These are phyloP conservation scores for Cherax quadricarinatus DNA, from an alignment of 1,140 invertebrate species.

Conservation along the genomic window DNA sequence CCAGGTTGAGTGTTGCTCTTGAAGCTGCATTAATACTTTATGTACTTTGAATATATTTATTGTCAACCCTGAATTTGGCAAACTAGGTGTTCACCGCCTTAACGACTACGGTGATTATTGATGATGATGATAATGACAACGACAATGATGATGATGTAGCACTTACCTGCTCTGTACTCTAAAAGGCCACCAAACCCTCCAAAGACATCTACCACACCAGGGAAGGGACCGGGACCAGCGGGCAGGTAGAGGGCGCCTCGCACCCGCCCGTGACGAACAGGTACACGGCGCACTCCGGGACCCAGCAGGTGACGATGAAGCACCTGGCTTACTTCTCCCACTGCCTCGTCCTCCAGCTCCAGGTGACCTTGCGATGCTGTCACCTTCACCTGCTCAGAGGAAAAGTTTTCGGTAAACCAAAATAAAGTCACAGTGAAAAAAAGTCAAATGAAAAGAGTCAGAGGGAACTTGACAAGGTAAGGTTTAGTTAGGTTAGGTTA, in stretches of 20 bases:
- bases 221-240: constrained; percentile 51
- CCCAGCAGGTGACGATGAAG: constrained; percentile 5
- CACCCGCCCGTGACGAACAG: neutral
- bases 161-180: constrained; percentile 36
- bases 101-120: too few relatives aligned
- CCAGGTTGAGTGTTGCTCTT: too few relatives aligned
- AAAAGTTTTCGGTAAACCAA: too few relatives aligned
- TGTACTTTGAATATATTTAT: too few relatives aligned
- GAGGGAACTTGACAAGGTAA: too few relatives aligned
- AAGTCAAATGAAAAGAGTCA: too few relatives aligned
- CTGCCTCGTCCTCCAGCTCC: neutral
- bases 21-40: too few relatives aligned
- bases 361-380: constrained; percentile 2
- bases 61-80: too few relatives aligned
- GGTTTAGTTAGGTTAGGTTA: neutral
- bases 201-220: constrained; percentile 68
- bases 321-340: neutral
- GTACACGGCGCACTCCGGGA: constrained; percentile 11
- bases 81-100: too few relatives aligned
- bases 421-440: too few relatives aligned
- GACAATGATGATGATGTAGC: too few relatives aligned
- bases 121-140: too few relatives aligned
- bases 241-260: constrained; percentile 11
- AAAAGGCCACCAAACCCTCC: constrained; percentile 37
- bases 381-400: neutral